Evolutionary conservation across 1,140 invertebrate species (phyloP), one percentile per base, ranked within the genome.

Genomic region (Gryllus bimaculatus): DNA sequence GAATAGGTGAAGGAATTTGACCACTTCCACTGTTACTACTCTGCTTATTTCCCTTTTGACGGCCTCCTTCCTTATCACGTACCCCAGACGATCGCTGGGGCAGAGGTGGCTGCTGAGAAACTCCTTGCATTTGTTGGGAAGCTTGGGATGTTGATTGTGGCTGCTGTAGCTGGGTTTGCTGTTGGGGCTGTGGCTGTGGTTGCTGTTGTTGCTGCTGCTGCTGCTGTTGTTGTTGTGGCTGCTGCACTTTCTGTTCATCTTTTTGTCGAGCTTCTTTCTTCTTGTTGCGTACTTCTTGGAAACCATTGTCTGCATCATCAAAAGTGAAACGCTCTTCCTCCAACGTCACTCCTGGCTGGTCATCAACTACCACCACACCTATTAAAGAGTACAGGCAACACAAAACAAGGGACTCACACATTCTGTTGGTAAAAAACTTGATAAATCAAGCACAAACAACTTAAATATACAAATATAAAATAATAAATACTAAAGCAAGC

Each of bases 261-360:
- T 79, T 79, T 80, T 84, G 81, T 82, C 89, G 87, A 7, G 88
- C 86, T 77, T 91, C 90, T 82, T 92, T 92, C 83, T 95, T 95
- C 83, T 95, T 95, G 73, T 92, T 94, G 74, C 93, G 90, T 3
- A 96, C 95, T 85, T 96, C 94, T 85, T 95, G 94, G 85, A 96
- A 96, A 74, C 94, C 94, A 84, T 95, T 93, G 83, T 93, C 88
- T 80, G 83, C 85, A 81, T 89, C 88, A 81, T 89, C 88, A 83
- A 85, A 87, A 77, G 88, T 86, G 0, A 87, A 76, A 75, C 86
- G 86, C 26, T 86, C 85, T 79, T 88, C 87, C 8, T 81, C 76
- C 79, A 78, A n/a, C 15, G 74, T 86, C 84, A 81, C 87, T 21
- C 54, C 78, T 74, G 86, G 87, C 81, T 88, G 87, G 80, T 89